phyloP scores from a whole-genome alignment of 2,113 vertebrate genomes.

The Conger conger region DNA sequence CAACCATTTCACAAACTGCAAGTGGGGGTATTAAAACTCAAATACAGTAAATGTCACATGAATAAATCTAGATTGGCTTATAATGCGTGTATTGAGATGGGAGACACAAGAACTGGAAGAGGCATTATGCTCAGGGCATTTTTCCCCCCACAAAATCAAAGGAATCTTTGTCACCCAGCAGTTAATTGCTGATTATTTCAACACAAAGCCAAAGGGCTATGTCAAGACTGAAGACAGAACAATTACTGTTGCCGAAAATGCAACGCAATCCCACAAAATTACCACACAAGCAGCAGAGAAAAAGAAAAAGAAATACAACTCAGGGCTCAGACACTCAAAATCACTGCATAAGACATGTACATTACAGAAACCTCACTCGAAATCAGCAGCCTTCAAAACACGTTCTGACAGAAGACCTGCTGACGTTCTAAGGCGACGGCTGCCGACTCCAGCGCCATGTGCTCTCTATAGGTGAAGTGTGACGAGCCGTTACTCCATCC shows the following conservation, averaged over 20 bases:
- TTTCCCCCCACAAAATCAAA: slow-evolving; percentile 11
- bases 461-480: background rate
- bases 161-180: background rate
- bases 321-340: background rate
- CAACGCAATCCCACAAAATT: background rate
- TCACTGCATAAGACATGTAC: background rate
- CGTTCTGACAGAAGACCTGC: background rate
- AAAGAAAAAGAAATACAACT: background rate
- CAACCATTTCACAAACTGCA: background rate
- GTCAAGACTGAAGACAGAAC: background rate
- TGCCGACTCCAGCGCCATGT: background rate
- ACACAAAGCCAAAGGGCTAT: slow-evolving; percentile 6
- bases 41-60: background rate
- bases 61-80: background rate
- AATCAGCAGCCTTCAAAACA: background rate
- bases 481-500: background rate
- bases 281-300: background rate
- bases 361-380: background rate
- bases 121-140: background rate
- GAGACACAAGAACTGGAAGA: background rate
- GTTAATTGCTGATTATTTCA: slow-evolving; percentile 12
- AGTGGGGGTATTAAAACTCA: background rate
- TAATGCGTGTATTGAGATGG: slow-evolving; percentile 8
- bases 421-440: background rate
- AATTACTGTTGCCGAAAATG: slow-evolving; percentile 2